Percentiles rank a stretch among this genome's conserved stretches.
Evolutionary conservation across 2,113 vertebrate species (phyloP).

Genomic region (Motacilla tschutschensis): DNA sequence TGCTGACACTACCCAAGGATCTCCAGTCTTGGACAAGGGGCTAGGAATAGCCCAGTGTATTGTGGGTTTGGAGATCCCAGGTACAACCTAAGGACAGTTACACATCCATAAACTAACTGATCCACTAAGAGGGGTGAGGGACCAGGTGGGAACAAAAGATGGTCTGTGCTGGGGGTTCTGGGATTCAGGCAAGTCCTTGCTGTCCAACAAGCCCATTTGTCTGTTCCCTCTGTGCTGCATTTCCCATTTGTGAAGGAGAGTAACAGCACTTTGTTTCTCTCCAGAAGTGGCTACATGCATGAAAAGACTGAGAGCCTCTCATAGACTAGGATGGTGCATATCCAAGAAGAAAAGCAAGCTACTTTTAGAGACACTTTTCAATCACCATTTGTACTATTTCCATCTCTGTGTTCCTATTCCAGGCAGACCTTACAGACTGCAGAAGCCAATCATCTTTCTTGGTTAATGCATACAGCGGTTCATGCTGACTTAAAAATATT

Average conservation of each 20-base stretch:
- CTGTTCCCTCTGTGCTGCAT: background rate
- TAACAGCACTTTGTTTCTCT: background rate
- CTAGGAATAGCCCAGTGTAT: background rate
- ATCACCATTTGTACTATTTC: constrained; percentile 17
- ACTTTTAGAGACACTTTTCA: background rate
- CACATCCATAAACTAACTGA: background rate
- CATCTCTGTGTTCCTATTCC: background rate
- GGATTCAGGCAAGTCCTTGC: background rate
- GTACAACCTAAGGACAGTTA: background rate
- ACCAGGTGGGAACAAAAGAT: background rate
- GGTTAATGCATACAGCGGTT: background rate
- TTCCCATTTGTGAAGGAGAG: background rate
- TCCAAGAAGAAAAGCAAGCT: background rate
- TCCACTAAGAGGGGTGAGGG: background rate
- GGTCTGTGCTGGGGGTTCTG: background rate
- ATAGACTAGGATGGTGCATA: background rate
- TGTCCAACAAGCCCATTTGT: background rate
- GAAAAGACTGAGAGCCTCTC: background rate
- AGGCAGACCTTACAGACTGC: background rate
- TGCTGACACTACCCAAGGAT: background rate
- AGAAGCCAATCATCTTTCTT: background rate
- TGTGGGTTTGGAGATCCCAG: background rate
- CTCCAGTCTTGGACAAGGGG: background rate
- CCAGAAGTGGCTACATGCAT: background rate
- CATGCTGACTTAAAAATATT: background rate